Conservation (phyloP, 2,797 vertebrate species). For the Chelidonichthys spinosus region DNA sequence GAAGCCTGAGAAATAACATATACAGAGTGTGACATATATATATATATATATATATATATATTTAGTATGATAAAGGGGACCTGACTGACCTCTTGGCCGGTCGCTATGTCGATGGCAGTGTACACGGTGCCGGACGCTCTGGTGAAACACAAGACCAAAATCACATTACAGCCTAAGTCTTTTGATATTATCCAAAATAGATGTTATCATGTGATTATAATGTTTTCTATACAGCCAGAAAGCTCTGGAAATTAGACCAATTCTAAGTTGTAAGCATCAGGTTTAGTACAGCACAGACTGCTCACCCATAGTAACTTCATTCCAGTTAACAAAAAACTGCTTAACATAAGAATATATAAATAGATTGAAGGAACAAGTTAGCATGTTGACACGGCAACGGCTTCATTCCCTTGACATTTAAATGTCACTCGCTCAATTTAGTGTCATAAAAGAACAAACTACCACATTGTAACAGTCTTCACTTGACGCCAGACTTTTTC, state of each 20-base stretch:
- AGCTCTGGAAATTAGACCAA: not conserved
- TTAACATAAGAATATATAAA: too few relatives aligned
- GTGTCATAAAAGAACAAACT: conserved; percentile 17
- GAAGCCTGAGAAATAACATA: too few relatives aligned
- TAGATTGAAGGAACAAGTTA: not conserved
- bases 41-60: too few relatives aligned
- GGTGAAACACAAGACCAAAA: conserved; percentile 55
- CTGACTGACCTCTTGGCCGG: conserved; percentile 92
- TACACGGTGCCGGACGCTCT: conserved; percentile 98
- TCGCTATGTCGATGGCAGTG: conserved; percentile 96
- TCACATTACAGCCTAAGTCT: not conserved
- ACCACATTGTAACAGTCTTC: not conserved
- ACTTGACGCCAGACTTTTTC: not conserved
- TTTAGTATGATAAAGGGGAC: conserved; percentile 5
- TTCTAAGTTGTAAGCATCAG: not conserved
- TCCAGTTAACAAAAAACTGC: not conserved
- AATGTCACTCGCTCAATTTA: not conserved
- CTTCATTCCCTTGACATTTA: conserved; percentile 6
- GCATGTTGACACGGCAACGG: not conserved
- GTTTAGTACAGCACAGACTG: not conserved
- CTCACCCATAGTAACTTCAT: not conserved
- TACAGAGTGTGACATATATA: too few relatives aligned
- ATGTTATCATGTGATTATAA: not conserved
- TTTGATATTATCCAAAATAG: not conserved
- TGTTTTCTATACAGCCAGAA: too few relatives aligned